Evolutionary conservation across 2,113 vertebrate genomes (phyloP), one percentile per base, ranked within the genome.

Genomic region (Vimba vimba): DNA sequence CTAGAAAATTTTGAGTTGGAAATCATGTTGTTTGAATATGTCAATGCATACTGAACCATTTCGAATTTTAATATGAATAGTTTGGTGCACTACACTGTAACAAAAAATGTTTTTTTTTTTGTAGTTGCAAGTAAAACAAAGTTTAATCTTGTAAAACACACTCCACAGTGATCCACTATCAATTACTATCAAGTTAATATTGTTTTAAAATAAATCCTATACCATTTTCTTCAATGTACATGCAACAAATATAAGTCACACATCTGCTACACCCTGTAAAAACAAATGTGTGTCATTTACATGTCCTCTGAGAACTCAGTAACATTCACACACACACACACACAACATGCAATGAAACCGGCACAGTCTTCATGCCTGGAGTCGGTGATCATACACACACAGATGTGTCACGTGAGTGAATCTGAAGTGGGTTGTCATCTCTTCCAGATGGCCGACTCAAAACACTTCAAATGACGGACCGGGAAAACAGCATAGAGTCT

Each of bases 381-480:
- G 19, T 21, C 19, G 55, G 52, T 21, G 55, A 57, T 69, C 73
- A 52, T 47, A 57, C 47, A 52, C 73, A 50, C 74, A 78, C 50
- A 57, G 47, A 78, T 55, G 55, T 39, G n/a, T 62, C 13, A 8
- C 27, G 78, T 27, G n/a, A 50, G 74, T 52, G 36, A 64, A 62
- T 43, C 23, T 80, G 78, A 45, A 80, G 57, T 27, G 36, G 12
- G 59, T 45, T 64, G 57, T 50, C 60, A 66, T 27, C 19, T 33
- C n/a, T 82, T 50, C 62, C 79, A 82, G 79, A 82, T 82, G 79
- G 79, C 62, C 11, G 62, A 21, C 79, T 57, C 30, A 33, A 21
- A 59, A 82, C 79, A n/a, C 25, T 66, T 68, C 62, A 68, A 10
- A 50, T 25, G 25, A 82, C 62, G 47, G 79, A 59, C 21, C 55